Conservation (phyloP, 2,797 vertebrate species). For the Anisognathus igniventris region DNA sequence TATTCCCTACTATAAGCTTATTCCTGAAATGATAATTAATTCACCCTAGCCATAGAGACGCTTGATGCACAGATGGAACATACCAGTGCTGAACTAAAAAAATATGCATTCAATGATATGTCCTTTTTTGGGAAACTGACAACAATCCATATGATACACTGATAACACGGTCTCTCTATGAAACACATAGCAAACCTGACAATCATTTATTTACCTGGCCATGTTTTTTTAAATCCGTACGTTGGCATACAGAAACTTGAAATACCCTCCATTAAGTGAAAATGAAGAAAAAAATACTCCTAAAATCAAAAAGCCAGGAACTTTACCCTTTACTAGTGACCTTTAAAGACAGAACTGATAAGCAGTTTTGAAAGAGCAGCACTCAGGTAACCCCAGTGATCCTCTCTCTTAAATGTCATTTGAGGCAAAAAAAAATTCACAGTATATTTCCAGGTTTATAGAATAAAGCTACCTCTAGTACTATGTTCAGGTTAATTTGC, state of each 20-base stretch:
- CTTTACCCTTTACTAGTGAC: conserved; percentile 61
- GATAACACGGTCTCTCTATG: not conserved
- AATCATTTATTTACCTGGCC: not conserved
- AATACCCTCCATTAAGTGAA: conserved; percentile 48
- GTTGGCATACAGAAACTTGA: not conserved
- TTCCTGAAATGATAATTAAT: not conserved
- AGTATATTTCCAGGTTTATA: not conserved
- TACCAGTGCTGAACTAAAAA: not conserved
- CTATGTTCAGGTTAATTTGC: not conserved
- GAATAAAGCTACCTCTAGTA: not conserved
- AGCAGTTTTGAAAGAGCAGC: conserved; percentile 42
- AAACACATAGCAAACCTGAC: not conserved
- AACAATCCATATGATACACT: not conserved
- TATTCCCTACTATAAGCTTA: not conserved
- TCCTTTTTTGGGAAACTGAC: not conserved
- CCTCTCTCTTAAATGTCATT: conserved; percentile 39
- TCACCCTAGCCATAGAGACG: not conserved
- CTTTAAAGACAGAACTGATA: conserved; percentile 67
- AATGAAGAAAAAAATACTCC: not conserved
- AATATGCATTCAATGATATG: not conserved
- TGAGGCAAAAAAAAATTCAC: not conserved
- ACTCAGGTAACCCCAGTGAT: not conserved
- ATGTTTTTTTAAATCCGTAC: not conserved
- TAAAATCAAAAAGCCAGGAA: conserved; percentile 54
- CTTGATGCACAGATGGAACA: not conserved